These are phyloP conservation scores for Alexandromys fortis DNA, from an alignment of 2,113 vertebrate genomes.

Conservation along the genomic window DNA sequence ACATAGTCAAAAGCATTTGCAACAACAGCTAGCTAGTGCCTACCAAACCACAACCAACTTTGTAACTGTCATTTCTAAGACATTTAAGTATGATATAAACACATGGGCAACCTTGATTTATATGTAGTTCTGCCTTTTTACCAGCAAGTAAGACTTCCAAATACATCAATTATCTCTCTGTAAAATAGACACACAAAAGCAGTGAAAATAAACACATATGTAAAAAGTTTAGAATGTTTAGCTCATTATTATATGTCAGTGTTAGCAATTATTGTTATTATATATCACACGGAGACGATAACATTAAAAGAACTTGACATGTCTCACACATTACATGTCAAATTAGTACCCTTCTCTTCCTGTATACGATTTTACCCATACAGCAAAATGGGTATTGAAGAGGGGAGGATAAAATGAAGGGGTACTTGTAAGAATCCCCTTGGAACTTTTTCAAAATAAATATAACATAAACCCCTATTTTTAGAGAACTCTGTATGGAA, in stretches of 20 bases:
- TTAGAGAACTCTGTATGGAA: not conserved
- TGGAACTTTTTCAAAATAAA: not conserved
- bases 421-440: not conserved
- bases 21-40: not conserved
- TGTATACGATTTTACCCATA: not conserved
- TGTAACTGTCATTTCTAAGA: constrained; percentile 16
- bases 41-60: constrained; percentile 18
- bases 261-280: not conserved
- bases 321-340: not conserved
- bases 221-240: not conserved
- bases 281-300: not conserved
- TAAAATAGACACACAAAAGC: not conserved
- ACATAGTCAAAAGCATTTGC: not conserved
- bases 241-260: not conserved
- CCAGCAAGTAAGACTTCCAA: not conserved
- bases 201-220: constrained; percentile 7
- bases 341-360: not conserved
- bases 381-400: not conserved
- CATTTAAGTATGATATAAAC: not conserved
- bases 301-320: not conserved
- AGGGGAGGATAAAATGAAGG: not conserved
- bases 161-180: not conserved
- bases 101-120: not conserved
- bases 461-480: not conserved
- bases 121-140: not conserved